Percentiles rank a stretch among this genome's conserved stretches.
Conservation (phyloP, 2,797 vertebrate genomes). For the Enteromius unitaeniatus region DNA sequence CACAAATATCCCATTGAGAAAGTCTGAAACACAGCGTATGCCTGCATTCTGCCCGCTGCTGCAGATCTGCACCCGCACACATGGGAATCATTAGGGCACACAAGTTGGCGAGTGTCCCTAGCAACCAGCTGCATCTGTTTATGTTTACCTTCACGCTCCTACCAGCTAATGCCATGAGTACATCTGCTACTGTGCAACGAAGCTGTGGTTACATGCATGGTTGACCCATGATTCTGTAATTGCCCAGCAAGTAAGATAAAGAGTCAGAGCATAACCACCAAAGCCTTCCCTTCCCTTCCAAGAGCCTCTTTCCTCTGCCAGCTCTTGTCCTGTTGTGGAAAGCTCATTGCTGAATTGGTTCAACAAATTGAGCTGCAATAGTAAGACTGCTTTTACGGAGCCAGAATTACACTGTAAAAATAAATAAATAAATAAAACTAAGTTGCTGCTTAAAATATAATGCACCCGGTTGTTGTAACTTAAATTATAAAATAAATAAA, state of each 20-base stretch:
- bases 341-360: slow-evolving; percentile 8
- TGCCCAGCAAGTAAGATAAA: slow-evolving; percentile 81
- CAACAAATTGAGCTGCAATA: slow-evolving; percentile 17
- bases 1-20: slow-evolving; percentile 75
- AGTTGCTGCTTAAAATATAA: background rate
- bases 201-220: slow-evolving; percentile 84
- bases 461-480: background rate
- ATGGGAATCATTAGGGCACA: slow-evolving; percentile 81
- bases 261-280: slow-evolving; percentile 77
- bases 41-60: slow-evolving; percentile 72
- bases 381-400: background rate
- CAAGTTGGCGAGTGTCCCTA: slow-evolving; percentile 79
- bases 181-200: slow-evolving; percentile 86
- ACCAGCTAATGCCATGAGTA: slow-evolving; percentile 79
- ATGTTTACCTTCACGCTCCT: slow-evolving; percentile 83
- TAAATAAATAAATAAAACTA: background rate
- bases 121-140: slow-evolving; percentile 84
- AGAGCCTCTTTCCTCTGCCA: slow-evolving; percentile 9
- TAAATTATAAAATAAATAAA: background rate
- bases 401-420: background rate
- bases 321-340: slow-evolving; percentile 15
- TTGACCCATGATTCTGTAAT: slow-evolving; percentile 86
- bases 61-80: slow-evolving; percentile 71
- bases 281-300: slow-evolving; percentile 70
- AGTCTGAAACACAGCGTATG: slow-evolving; percentile 68